These are phyloP conservation scores for Lytechinus variegatus DNA, from an alignment of 35 echinoderm and acorn worm genomes.

Conservation along the genomic window DNA sequence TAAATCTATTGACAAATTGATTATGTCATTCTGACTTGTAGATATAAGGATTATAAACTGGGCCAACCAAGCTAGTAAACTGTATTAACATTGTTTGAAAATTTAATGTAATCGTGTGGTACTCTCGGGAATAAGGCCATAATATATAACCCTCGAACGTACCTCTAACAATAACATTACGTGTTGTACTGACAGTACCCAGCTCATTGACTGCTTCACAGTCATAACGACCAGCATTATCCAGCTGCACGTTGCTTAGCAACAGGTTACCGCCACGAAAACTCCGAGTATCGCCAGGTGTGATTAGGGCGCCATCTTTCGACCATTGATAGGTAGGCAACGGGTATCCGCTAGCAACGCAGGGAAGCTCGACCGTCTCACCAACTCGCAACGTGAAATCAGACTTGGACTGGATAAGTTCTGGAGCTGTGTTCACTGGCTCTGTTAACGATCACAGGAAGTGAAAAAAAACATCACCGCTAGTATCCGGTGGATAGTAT, in stretches of 20 bases:
- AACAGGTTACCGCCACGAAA: slow-evolving; percentile 92
- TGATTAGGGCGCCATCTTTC: slow-evolving; percentile 60
- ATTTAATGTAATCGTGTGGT: no score
- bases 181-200: slow-evolving; percentile 44
- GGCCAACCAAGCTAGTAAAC: no score
- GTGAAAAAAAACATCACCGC: not conserved
- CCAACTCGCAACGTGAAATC: slow-evolving; percentile 67
- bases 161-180: slow-evolving; percentile 80
- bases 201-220: slow-evolving; percentile 76
- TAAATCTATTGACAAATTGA: no score
- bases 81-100: no score
- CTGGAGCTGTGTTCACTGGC: slow-evolving; percentile 62
- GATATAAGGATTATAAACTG: no score
- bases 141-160: not conserved
- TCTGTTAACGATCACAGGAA: slow-evolving; percentile 41
- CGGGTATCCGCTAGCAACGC: slow-evolving; percentile 84
- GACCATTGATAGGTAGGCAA: slow-evolving; percentile 74
- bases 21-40: no score
- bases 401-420: slow-evolving; percentile 65
- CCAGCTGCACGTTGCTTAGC: slow-evolving; percentile 58
- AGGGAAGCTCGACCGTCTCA: slow-evolving; percentile 82
- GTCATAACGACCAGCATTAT: slow-evolving; percentile 81
- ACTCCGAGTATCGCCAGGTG: slow-evolving; percentile 35
- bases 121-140: no score
- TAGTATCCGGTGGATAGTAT: no score